phyloP scores from a whole-genome alignment of 64 coral and sea anemone genomes.

The Astreopora myriophthalma region DNA sequence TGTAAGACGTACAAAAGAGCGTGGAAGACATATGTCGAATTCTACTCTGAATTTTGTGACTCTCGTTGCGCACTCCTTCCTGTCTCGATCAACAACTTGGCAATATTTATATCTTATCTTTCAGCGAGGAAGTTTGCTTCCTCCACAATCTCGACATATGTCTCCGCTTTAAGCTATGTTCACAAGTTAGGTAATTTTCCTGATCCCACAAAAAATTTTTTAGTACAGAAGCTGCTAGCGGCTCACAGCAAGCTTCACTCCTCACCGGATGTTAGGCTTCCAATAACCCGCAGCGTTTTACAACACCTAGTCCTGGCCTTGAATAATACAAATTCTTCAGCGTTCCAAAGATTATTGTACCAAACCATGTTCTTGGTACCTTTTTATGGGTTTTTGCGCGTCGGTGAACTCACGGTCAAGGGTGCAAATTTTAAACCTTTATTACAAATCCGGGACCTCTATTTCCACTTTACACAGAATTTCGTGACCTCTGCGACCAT shows the following conservation, averaged over 20 bases:
- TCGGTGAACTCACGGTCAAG: neutral
- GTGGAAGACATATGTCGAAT: neutral
- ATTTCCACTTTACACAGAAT: neutral
- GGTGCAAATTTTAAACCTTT: neutral
- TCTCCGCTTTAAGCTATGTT: neutral
- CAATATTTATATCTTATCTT: neutral
- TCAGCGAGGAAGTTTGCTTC: neutral
- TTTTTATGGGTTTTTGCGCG: constrained; percentile 6
- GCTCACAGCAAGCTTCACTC: neutral
- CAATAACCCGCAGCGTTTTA: neutral
- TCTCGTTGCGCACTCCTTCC: neutral
- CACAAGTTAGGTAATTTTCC: neutral
- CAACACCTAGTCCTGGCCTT: neutral
- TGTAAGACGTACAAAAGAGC: neutral
- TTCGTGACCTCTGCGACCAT: neutral
- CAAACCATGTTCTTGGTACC: neutral
- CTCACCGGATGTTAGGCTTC: neutral
- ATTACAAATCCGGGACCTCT: neutral
- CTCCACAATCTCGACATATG: neutral
- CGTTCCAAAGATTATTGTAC: neutral
- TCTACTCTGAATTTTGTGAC: neutral
- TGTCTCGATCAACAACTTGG: neutral
- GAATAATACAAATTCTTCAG: neutral
- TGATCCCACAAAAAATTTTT: neutral
- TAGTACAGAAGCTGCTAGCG: neutral